Evolutionary conservation across 2,888 invertebrate genomes (phyloP).

Genomic region (Pandemis cinnamomeana): DNA sequence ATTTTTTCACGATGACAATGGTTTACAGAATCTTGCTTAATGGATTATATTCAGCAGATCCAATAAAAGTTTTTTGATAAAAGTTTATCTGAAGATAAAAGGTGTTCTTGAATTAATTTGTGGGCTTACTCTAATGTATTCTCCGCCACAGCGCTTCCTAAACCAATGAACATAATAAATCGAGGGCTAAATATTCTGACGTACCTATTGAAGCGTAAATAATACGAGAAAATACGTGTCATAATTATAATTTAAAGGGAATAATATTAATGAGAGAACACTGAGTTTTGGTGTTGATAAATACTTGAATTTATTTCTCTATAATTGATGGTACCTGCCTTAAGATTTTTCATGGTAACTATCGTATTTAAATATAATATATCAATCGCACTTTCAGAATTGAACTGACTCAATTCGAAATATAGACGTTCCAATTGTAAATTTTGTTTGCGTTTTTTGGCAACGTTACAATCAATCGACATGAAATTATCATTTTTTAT

Average conservation of each 20-base stretch:
- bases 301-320: no score
- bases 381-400: no score
- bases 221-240: neutral
- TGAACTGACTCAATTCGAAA: no score
- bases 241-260: neutral
- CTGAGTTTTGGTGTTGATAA: neutral
- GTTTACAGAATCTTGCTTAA: neutral
- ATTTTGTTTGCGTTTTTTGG: no score
- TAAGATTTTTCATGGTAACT: no score
- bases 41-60: neutral
- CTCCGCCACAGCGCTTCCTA: constrained; percentile 11
- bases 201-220: constrained; percentile 1
- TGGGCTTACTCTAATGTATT: constrained; percentile 5
- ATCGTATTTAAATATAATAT: no score
- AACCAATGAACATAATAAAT: constrained; percentile 26
- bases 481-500: no score
- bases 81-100: neutral
- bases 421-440: no score
- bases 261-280: neutral
- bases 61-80: neutral
- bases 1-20: no score
- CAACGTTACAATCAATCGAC: no score
- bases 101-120: constrained; percentile 20
- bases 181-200: constrained; percentile 12
- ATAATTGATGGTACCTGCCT: no score